Conservation (phyloP, 2,888 invertebrate species). For the Helobdella robusta region DNA sequence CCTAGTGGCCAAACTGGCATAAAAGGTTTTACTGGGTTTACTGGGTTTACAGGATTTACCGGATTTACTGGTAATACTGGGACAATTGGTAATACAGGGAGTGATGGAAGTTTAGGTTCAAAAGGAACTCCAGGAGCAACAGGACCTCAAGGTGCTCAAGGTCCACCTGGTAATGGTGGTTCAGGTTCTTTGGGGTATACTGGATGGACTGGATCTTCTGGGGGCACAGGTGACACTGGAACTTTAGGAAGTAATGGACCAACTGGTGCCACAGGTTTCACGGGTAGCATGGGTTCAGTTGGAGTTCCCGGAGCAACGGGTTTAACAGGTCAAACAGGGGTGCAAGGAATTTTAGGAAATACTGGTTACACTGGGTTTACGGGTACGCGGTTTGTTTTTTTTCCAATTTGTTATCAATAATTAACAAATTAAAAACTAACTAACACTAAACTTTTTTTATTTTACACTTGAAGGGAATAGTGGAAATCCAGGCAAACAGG, state of each 20-base stretch:
- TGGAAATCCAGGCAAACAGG: too few species aligned
- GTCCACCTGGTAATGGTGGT: conserved; percentile 23
- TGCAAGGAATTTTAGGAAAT: conserved; percentile 20
- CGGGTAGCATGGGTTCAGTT: background rate
- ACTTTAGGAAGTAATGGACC: background rate
- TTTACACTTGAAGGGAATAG: conserved; percentile 26
- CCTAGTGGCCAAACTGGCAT: conserved; percentile 4
- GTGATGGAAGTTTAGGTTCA: conserved; percentile 12
- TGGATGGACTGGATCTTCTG: conserved; percentile 16
- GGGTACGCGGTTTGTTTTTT: too few species aligned
- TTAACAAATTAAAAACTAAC: too few species aligned
- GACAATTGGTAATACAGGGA: conserved; percentile 23
- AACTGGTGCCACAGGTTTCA: conserved; percentile 28
- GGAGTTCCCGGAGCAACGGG: conserved; percentile 17
- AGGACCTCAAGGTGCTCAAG: conserved; percentile 28
- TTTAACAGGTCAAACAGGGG: conserved; percentile 20
- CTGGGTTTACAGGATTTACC: conserved; percentile 15
- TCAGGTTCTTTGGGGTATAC: conserved; percentile 8
- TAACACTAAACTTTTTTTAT: too few species aligned
- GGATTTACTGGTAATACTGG: conserved; percentile 22
- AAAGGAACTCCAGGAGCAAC: conserved; percentile 18
- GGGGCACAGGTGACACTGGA: conserved; percentile 1
- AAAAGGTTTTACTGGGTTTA: conserved; percentile 9
- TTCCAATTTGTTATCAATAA: too few species aligned
- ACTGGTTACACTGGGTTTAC: conserved; percentile 27